Conservation (phyloP, 2,888 invertebrate genomes). For the Stramonita haemastoma region DNA sequence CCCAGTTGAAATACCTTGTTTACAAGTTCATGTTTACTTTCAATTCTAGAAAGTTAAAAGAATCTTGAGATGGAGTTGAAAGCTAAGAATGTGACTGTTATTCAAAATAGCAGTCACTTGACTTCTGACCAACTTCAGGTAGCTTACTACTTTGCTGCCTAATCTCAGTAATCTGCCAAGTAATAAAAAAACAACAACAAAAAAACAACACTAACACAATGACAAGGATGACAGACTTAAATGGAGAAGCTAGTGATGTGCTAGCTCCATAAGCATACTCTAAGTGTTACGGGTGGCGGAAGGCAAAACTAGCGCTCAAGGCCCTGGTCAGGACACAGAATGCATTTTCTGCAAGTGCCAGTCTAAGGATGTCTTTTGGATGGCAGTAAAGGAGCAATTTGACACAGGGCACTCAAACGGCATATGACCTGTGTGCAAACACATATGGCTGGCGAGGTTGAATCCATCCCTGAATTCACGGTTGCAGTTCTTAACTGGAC, state of each 20-base stretch:
- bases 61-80: too few relatives aligned
- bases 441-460: conserved; percentile 51
- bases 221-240: not conserved
- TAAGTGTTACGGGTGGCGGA: not conserved
- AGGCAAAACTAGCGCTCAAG: not conserved
- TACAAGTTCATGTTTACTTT: too few relatives aligned
- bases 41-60: too few relatives aligned
- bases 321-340: conserved; percentile 7
- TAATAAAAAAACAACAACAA: too few relatives aligned
- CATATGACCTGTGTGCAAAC: conserved; percentile 49
- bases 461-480: conserved; percentile 52
- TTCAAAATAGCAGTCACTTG: too few relatives aligned
- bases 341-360: conserved; percentile 53
- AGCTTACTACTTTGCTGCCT: conserved; percentile 2
- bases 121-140: too few relatives aligned
- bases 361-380: conserved; percentile 51
- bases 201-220: not conserved
- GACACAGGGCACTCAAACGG: conserved; percentile 47
- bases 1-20: too few relatives aligned
- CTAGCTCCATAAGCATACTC: not conserved
- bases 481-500: conserved; percentile 49
- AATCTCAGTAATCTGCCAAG: not conserved
- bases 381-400: conserved; percentile 46
- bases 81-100: too few relatives aligned
- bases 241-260: not conserved